Evolutionary conservation across 2,888 invertebrate genomes (phyloP).

Genomic region (Bursaphelenchus okinawaensis): DNA sequence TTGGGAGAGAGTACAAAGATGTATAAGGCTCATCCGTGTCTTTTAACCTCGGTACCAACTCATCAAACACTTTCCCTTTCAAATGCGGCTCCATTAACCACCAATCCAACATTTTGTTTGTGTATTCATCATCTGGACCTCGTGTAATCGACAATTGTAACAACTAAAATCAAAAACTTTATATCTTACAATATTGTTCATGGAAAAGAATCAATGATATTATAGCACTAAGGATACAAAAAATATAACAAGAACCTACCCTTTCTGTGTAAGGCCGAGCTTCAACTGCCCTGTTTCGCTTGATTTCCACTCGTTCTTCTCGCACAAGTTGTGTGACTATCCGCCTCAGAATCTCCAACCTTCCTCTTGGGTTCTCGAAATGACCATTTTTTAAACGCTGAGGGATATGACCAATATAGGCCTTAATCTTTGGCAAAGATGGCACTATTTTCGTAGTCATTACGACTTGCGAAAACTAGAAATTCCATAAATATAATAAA

Average conservation of each 20-base stretch:
- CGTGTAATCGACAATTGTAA: constrained; percentile 51
- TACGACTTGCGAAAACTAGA: background rate
- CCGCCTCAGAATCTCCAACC: constrained; percentile 41
- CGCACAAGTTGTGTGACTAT: constrained; percentile 49
- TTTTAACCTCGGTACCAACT: constrained; percentile 28
- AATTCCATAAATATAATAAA: background rate
- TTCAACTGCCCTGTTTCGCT: constrained; percentile 54
- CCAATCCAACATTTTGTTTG: constrained; percentile 54
- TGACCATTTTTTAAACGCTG: constrained; percentile 47
- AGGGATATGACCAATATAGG: constrained; percentile 49
- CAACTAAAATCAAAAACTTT: too few species aligned
- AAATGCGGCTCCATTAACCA: constrained; percentile 48
- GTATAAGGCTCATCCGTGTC: constrained; percentile 42
- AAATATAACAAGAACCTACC: constrained; percentile 23
- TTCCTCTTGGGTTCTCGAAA: constrained; percentile 23
- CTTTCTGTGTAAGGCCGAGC: constrained; percentile 52
- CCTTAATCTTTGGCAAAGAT: constrained; percentile 46
- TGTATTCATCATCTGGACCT: constrained; percentile 48
- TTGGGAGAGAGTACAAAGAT: constrained; percentile 45
- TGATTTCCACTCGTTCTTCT: constrained; percentile 53
- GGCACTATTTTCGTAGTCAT: constrained; percentile 16
- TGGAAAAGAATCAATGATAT: too few species aligned
- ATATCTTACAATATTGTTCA: too few species aligned
- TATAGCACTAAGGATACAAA: background rate
- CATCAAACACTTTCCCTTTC: constrained; percentile 28